phyloP scores from a whole-genome alignment of 2,113 vertebrate species.

The Ceyx melanurus region DNA sequence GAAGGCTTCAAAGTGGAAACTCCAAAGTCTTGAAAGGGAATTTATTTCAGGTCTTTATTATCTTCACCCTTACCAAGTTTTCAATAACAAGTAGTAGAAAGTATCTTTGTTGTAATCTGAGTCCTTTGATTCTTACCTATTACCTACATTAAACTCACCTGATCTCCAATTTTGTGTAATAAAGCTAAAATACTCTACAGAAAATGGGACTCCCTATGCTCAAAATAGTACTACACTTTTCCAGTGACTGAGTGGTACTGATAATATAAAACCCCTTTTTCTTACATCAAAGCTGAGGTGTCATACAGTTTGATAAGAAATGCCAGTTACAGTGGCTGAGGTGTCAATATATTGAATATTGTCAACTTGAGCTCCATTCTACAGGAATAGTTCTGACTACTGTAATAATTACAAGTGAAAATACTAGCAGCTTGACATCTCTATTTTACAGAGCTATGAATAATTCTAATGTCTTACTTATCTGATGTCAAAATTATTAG shows the following conservation, averaged over 20 bases:
- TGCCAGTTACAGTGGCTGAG: not conserved
- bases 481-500: not conserved
- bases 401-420: not conserved
- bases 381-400: not conserved
- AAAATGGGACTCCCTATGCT: not conserved
- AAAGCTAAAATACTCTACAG: not conserved
- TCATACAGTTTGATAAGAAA: not conserved
- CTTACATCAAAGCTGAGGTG: not conserved
- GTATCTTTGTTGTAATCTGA: not conserved
- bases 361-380: not conserved
- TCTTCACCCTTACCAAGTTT: not conserved
- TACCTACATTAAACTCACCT: not conserved
- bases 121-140: not conserved
- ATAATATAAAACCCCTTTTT: not conserved
- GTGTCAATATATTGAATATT: not conserved
- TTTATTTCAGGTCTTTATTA: not conserved
- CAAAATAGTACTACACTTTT: not conserved
- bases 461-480: not conserved
- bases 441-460: not conserved
- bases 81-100: not conserved
- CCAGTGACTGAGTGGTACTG: not conserved
- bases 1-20: not conserved
- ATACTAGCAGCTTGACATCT: not conserved
- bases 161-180: not conserved
- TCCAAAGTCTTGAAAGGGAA: not conserved